These are phyloP conservation scores for Pitta sordida DNA, from an alignment of 2,113 vertebrate species.

Conservation along the genomic window DNA sequence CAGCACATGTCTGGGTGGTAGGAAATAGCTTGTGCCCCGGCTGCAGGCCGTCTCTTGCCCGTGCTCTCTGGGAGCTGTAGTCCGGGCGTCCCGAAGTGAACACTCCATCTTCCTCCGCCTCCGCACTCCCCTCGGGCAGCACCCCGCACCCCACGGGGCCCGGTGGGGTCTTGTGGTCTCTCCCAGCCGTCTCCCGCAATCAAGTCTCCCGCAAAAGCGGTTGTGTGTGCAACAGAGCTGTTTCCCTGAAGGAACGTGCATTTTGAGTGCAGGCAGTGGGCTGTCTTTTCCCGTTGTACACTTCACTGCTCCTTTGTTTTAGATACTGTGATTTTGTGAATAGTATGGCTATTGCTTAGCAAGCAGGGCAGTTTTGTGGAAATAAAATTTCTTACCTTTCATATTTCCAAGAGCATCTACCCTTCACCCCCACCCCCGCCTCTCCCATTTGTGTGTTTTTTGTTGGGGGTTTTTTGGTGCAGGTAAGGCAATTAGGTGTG, in stretches of 20 bases:
- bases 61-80: constrained; percentile 34
- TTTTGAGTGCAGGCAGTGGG: background rate
- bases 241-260: background rate
- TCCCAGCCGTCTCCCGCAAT: background rate
- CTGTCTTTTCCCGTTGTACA: background rate
- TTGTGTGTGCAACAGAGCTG: background rate
- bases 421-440: too few relatives aligned
- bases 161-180: background rate
- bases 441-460: background rate
- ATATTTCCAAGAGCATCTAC: background rate
- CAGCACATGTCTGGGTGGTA: background rate
- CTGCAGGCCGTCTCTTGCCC: background rate
- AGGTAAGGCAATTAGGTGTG: background rate
- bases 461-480: background rate
- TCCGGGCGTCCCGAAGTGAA: background rate
- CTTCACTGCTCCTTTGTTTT: background rate
- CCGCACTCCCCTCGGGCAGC: background rate
- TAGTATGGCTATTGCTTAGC: background rate
- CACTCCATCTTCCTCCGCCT: constrained; percentile 21
- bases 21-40: background rate
- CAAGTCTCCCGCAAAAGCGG: background rate
- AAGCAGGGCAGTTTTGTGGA: background rate
- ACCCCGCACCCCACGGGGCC: background rate
- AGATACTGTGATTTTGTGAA: background rate
- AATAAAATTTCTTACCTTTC: background rate